Percentiles rank a stretch among this genome's conserved stretches.
These are phyloP conservation scores for Drosophila heteroneura DNA, from an alignment of 2,888 invertebrate species.

Conservation along the genomic window DNA sequence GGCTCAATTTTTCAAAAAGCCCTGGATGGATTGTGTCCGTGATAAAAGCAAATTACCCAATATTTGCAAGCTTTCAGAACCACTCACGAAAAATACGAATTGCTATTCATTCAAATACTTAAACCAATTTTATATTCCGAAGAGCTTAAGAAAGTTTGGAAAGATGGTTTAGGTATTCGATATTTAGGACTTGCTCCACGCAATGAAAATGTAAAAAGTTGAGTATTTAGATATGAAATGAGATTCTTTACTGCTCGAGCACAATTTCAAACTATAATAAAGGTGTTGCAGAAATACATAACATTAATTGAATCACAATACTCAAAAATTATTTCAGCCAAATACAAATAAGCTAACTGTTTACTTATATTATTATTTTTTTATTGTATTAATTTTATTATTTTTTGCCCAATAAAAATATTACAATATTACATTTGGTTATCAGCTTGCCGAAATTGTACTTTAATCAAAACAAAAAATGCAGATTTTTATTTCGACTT, in stretches of 20 bases:
- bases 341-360: background rate
- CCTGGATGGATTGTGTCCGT: background rate
- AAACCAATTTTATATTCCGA: background rate
- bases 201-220: accelerated
- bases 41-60: background rate
- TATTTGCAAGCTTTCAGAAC: background rate
- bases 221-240: background rate
- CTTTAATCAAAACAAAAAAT: accelerated
- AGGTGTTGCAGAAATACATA: background rate
- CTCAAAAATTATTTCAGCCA: too few relatives aligned
- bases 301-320: background rate
- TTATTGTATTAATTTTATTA: accelerated
- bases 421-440: background rate
- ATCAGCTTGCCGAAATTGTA: background rate
- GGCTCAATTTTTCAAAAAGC: background rate
- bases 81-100: background rate
- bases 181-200: background rate
- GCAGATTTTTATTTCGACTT: background rate
- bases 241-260: too few relatives aligned
- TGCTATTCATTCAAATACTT: background rate
- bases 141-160: background rate
- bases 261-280: background rate
- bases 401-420: background rate
- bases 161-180: background rate
- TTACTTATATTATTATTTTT: background rate